Percentiles rank a stretch among this genome's conserved stretches.
Conservation (phyloP, 1,140 invertebrate genomes). For the Harpegnathos saltator region DNA sequence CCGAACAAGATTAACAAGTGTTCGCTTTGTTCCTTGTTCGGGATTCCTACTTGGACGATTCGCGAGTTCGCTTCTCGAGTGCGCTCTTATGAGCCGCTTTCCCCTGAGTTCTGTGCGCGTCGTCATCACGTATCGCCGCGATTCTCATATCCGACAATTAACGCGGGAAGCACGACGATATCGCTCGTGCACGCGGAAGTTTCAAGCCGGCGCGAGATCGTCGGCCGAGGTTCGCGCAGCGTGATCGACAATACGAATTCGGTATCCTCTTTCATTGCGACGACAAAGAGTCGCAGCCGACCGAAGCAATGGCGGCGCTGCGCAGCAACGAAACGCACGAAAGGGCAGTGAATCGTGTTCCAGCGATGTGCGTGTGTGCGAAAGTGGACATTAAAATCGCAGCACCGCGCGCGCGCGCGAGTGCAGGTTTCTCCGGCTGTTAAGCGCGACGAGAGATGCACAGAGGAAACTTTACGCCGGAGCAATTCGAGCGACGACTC, state of each 20-base stretch:
- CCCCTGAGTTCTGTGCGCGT: background rate
- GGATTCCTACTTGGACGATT: background rate
- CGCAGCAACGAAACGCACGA: background rate
- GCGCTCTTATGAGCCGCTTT: background rate
- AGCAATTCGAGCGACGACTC: slow-evolving; percentile 56
- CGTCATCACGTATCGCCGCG: background rate
- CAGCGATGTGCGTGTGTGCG: background rate
- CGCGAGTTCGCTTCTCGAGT: background rate
- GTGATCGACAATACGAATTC: background rate
- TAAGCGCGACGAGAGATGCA: slow-evolving; percentile 48
- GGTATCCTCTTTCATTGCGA: background rate
- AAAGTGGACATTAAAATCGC: slow-evolving; percentile 47
- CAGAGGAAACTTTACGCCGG: slow-evolving; percentile 53
- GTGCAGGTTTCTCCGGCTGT: slow-evolving; percentile 64
- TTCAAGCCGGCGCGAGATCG: background rate
- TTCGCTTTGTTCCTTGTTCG: background rate
- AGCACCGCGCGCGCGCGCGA: slow-evolving; percentile 32
- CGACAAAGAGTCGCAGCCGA: background rate
- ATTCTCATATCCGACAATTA: background rate
- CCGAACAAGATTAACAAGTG: background rate
- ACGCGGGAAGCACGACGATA: background rate
- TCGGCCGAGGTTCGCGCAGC: background rate
- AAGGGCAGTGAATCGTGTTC: slow-evolving; percentile 12
- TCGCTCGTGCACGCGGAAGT: background rate
- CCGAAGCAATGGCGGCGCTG: slow-evolving; percentile 7